phyloP scores from a whole-genome alignment of 2,797 vertebrate genomes.

The Acanthurus lineatus region DNA sequence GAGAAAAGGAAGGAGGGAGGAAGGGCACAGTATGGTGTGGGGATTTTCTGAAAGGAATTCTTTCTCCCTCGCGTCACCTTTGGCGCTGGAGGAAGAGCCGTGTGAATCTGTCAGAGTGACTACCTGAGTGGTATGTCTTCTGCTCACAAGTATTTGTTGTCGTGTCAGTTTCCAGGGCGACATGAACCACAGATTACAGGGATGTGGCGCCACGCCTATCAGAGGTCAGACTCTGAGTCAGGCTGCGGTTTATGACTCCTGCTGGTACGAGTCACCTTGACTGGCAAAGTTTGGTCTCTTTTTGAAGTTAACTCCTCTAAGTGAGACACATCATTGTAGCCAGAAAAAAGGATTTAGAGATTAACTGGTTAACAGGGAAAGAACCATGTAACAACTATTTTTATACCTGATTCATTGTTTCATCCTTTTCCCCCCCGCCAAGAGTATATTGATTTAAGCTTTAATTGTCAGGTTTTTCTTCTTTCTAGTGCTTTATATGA shows the following conservation, averaged over 20 bases:
- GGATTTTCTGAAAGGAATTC: slow-evolving; percentile 83
- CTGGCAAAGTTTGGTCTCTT: slow-evolving; percentile 52
- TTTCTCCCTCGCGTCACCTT: slow-evolving; percentile 81
- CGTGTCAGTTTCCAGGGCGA: slow-evolving; percentile 76
- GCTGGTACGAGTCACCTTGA: slow-evolving; percentile 78
- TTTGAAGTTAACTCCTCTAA: slow-evolving; percentile 24
- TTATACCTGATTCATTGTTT: neutral
- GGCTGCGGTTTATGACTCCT: slow-evolving; percentile 81
- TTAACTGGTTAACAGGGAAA: neutral
- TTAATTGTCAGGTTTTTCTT: no score
- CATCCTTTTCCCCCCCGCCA: neutral
- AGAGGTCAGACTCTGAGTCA: slow-evolving; percentile 81
- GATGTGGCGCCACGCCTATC: slow-evolving; percentile 78
- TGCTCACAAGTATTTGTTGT: slow-evolving; percentile 74
- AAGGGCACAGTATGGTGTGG: slow-evolving; percentile 69
- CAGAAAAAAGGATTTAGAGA: neutral
- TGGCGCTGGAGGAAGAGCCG: slow-evolving; percentile 68
- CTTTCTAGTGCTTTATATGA: neutral
- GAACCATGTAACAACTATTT: neutral
- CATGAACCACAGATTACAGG: slow-evolving; percentile 86
- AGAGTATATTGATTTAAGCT: neutral
- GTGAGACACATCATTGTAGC: neutral
- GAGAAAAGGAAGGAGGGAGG: slow-evolving; percentile 73
- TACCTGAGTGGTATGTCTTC: slow-evolving; percentile 80
- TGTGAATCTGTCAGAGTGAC: slow-evolving; percentile 76